Conservation (phyloP, 2,888 invertebrate genomes). For the Ornithoptera alexandrae region DNA sequence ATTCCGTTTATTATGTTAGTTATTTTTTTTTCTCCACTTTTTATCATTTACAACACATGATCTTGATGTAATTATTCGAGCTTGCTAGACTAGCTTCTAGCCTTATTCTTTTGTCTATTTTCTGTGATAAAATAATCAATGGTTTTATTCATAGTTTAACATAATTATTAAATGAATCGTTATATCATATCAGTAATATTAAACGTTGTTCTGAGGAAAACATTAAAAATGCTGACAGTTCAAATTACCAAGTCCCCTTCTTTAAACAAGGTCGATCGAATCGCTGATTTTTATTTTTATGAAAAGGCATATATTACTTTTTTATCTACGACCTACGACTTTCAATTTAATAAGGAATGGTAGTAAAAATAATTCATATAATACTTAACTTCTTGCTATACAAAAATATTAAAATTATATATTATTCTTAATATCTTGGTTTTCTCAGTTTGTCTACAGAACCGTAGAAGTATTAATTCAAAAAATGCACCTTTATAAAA, state of each 20-base stretch:
- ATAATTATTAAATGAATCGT: too few species aligned
- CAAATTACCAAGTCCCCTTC: neutral
- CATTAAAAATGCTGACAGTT: slow-evolving; percentile 5
- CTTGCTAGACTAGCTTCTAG: too few species aligned
- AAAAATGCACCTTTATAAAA: neutral
- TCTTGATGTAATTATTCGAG: too few species aligned
- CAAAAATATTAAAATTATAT: too few species aligned
- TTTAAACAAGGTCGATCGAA: slow-evolving; percentile 4
- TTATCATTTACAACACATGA: too few species aligned
- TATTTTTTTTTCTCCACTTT: too few species aligned
- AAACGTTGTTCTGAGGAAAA: neutral
- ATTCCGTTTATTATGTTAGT: neutral
- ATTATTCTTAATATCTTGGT: neutral
- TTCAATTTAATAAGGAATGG: neutral
- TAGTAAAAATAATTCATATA: neutral
- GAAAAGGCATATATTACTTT: slow-evolving; percentile 1
- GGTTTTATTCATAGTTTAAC: too few species aligned
- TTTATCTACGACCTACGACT: neutral
- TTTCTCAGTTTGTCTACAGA: neutral
- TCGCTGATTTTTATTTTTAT: slow-evolving; percentile 4
- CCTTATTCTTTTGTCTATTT: too few species aligned
- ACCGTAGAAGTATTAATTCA: neutral
- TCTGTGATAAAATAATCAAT: too few species aligned
- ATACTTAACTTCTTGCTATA: neutral
- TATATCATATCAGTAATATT: neutral